Percentiles rank a stretch among this genome's conserved stretches.
phyloP scores from a whole-genome alignment of 2,797 vertebrate species.

The Oceanodroma leucorhoa region DNA sequence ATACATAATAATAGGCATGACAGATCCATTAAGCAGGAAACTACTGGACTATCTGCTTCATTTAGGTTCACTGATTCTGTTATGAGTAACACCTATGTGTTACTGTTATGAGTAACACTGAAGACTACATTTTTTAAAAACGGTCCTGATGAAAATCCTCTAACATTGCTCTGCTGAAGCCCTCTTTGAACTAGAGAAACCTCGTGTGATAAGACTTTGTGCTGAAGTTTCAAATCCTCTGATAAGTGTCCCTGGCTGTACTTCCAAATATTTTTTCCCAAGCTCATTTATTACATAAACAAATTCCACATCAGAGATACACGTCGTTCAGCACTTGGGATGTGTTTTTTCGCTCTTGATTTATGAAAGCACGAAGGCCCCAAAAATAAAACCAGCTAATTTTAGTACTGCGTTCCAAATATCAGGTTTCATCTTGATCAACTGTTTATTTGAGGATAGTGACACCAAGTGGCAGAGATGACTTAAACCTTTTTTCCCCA shows the following conservation, averaged over 20 bases:
- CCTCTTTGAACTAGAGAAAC: constrained; percentile 35
- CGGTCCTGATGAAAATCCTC: not conserved
- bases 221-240: constrained; percentile 40
- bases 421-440: not conserved
- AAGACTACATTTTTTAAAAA: not conserved
- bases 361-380: not conserved
- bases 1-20: not conserved
- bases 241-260: constrained; percentile 6
- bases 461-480: constrained; percentile 57
- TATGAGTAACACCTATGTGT: not conserved
- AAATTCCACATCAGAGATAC: constrained; percentile 14
- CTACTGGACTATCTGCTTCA: not conserved
- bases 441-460: constrained; percentile 18
- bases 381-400: constrained; percentile 30
- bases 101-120: not conserved
- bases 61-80: not conserved
- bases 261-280: constrained; percentile 25
- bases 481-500: not conserved
- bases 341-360: not conserved
- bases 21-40: not conserved
- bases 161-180: not conserved
- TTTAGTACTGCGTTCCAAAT: not conserved
- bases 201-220: not conserved
- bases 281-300: constrained; percentile 39
- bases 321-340: not conserved